Conservation (phyloP, 2,113 vertebrate species). For the Cnemophilus loriae region DNA sequence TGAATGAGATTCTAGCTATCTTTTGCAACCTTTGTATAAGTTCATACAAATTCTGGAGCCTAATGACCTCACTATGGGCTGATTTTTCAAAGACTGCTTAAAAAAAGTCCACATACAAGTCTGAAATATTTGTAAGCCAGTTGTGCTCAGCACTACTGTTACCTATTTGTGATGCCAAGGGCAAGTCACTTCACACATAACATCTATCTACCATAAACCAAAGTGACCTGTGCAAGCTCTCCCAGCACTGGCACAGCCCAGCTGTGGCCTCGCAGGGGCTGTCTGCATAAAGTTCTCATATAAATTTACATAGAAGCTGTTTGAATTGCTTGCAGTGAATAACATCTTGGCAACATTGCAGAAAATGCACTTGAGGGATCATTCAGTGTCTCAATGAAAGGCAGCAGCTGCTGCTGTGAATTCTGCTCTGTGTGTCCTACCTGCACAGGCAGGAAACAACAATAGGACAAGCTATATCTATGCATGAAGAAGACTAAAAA, state of each 20-base stretch:
- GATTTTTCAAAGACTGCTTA: background rate
- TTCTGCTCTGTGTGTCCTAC: background rate
- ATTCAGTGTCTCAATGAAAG: background rate
- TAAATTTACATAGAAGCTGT: background rate
- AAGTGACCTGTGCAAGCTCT: background rate
- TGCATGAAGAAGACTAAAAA: background rate
- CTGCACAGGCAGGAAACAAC: background rate
- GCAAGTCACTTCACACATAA: background rate
- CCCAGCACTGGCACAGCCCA: background rate
- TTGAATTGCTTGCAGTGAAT: background rate
- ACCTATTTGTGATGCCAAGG: background rate
- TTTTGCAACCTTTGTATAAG: background rate
- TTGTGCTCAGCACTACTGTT: background rate
- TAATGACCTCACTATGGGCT: background rate
- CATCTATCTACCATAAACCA: background rate
- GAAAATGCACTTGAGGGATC: background rate
- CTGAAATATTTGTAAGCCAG: background rate
- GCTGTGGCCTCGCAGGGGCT: accelerated
- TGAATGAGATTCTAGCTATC: background rate
- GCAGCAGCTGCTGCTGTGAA: background rate
- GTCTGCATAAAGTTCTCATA: background rate
- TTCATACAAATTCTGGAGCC: background rate
- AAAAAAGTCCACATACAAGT: background rate
- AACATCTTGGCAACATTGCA: background rate
- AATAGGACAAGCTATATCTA: background rate